Percentiles rank a stretch among this genome's conserved stretches.
phyloP scores from a whole-genome alignment of 92 coral and sea anemone genomes.

The Diadumene lineata region DNA sequence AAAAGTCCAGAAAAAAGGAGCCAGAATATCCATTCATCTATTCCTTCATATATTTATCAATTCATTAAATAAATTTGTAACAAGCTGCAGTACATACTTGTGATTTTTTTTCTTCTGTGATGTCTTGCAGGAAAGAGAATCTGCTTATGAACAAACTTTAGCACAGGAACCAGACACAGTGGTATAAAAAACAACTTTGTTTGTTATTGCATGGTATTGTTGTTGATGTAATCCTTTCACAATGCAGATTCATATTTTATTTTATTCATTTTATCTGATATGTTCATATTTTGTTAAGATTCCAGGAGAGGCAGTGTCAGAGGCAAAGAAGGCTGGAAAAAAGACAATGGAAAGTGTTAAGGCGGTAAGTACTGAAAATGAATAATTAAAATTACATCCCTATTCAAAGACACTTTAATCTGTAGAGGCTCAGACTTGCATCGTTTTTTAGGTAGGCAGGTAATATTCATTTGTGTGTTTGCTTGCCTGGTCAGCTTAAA shows the following conservation, averaged over 20 bases:
- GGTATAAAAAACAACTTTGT: slow-evolving; percentile 25
- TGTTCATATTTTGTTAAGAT: slow-evolving; percentile 45
- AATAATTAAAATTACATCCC: too few species aligned
- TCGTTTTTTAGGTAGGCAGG: neutral
- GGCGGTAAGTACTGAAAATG: slow-evolving; percentile 70
- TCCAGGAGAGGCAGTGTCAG: slow-evolving; percentile 90
- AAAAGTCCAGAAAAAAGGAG: too few species aligned
- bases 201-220: too few species aligned
- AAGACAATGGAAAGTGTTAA: slow-evolving; percentile 90
- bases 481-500: too few species aligned
- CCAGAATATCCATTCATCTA: too few species aligned
- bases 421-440: too few species aligned
- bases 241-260: neutral
- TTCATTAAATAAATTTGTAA: too few species aligned
- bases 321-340: slow-evolving; percentile 95
- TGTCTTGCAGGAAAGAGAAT: slow-evolving; percentile 77
- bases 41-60: too few species aligned
- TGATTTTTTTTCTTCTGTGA: neutral
- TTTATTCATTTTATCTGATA: neutral
- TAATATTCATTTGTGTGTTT: too few species aligned
- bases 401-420: too few species aligned
- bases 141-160: slow-evolving; percentile 72
- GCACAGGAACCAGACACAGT: slow-evolving; percentile 72
- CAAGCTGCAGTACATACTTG: neutral
- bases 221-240: too few species aligned